Percentiles rank a stretch among this genome's conserved stretches.
These are phyloP conservation scores for Gortyna flavago DNA, from an alignment of 2,888 invertebrate genomes.

Conservation along the genomic window DNA sequence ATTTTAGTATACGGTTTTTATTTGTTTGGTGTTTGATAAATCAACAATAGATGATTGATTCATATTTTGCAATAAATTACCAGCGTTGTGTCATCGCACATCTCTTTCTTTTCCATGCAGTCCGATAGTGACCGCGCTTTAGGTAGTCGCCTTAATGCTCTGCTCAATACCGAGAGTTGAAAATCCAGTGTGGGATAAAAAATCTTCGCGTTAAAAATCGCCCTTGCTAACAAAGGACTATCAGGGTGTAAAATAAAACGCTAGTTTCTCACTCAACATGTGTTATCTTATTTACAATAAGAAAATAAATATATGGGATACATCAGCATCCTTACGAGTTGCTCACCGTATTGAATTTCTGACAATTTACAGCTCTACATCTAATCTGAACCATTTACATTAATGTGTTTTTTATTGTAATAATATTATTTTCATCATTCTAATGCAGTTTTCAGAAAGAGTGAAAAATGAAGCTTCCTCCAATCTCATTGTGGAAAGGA, in stretches of 20 bases:
- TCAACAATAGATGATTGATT: too few relatives aligned
- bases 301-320: constrained; percentile 57
- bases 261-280: constrained; percentile 24
- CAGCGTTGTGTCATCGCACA: too few relatives aligned
- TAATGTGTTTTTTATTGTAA: too few relatives aligned
- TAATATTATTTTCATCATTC: neutral
- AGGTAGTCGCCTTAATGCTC: too few relatives aligned
- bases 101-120: too few relatives aligned
- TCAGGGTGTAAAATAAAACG: constrained; percentile 29
- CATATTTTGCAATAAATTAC: too few relatives aligned
- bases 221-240: neutral
- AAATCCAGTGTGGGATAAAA: neutral
- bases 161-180: neutral
- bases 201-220: neutral
- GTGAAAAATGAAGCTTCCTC: neutral
- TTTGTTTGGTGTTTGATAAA: too few relatives aligned
- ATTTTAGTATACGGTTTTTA: too few relatives aligned
- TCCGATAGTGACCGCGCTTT: too few relatives aligned
- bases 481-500: neutral
- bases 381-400: neutral
- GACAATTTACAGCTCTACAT: constrained; percentile 12
- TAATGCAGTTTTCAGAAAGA: neutral
- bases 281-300: constrained; percentile 48
- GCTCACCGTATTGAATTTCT: constrained; percentile 15
- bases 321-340: constrained; percentile 30